These are phyloP conservation scores for Podiceps cristatus DNA, from an alignment of 2,113 vertebrate species.

Conservation along the genomic window DNA sequence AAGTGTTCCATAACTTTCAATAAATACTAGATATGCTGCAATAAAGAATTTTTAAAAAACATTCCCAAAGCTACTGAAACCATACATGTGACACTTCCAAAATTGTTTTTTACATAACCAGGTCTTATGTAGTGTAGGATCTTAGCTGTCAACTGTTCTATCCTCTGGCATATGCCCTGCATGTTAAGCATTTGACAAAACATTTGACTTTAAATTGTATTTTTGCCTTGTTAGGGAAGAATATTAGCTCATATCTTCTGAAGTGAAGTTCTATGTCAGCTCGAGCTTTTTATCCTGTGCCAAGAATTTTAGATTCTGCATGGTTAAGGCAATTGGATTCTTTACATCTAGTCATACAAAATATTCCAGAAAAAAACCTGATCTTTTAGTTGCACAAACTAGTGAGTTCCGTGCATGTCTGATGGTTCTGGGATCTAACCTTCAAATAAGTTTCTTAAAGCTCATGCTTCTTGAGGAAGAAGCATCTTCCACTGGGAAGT, in stretches of 20 bases:
- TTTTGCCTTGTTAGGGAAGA: background rate
- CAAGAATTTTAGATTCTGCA: background rate
- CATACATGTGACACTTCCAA: background rate
- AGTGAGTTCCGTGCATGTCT: background rate
- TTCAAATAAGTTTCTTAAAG: background rate
- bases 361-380: background rate
- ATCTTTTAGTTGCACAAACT: background rate
- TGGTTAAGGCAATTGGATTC: background rate
- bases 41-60: background rate
- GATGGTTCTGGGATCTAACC: background rate
- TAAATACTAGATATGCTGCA: background rate
- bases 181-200: background rate
- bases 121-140: background rate
- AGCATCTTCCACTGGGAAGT: background rate
- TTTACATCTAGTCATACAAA: background rate
- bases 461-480: background rate
- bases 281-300: background rate
- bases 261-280: background rate
- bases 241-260: background rate
- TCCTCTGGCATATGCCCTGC: background rate
- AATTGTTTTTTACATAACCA: background rate
- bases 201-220: background rate
- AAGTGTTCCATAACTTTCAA: background rate
- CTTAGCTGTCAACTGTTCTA: background rate
- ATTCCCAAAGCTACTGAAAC: background rate